Percentiles rank a stretch among this genome's conserved stretches.
phyloP scores from a whole-genome alignment of 1,140 invertebrate genomes.

The Temnothorax longispinosus region DNA sequence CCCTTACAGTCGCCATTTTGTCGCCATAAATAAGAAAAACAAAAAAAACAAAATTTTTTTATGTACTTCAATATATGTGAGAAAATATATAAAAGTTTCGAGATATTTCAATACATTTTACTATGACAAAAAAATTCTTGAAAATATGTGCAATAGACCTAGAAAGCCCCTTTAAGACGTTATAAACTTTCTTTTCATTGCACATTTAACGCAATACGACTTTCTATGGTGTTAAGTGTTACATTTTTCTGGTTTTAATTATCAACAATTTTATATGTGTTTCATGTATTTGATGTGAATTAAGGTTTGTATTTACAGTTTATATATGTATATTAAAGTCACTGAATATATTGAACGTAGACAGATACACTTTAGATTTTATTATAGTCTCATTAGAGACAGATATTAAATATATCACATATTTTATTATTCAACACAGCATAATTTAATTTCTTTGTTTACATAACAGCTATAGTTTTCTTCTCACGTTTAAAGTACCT shows the following conservation, averaged over 20 bases:
- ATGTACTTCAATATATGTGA: no score
- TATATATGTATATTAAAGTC: background rate
- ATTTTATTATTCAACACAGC: background rate
- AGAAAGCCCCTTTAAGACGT: background rate
- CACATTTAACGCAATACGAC: background rate
- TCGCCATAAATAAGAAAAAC: no score
- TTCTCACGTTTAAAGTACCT: background rate
- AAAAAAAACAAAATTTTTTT: no score
- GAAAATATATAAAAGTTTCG: no score
- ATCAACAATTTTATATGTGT: background rate
- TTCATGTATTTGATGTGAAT: background rate
- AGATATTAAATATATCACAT: background rate
- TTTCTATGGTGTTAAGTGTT: background rate
- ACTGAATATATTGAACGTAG: background rate
- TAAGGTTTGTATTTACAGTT: background rate
- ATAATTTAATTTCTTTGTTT: background rate
- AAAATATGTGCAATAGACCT: no score
- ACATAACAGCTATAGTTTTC: conserved; percentile 5
- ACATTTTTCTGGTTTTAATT: background rate
- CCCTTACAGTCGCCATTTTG: no score
- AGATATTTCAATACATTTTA: no score
- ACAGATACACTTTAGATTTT: background rate
- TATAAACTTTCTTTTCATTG: background rate
- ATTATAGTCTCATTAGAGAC: background rate
- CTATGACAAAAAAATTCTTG: no score